Evolutionary conservation across 2,797 vertebrate species (phyloP), one percentile per base, ranked within the genome.

Genomic region (Myotis planiceps): DNA sequence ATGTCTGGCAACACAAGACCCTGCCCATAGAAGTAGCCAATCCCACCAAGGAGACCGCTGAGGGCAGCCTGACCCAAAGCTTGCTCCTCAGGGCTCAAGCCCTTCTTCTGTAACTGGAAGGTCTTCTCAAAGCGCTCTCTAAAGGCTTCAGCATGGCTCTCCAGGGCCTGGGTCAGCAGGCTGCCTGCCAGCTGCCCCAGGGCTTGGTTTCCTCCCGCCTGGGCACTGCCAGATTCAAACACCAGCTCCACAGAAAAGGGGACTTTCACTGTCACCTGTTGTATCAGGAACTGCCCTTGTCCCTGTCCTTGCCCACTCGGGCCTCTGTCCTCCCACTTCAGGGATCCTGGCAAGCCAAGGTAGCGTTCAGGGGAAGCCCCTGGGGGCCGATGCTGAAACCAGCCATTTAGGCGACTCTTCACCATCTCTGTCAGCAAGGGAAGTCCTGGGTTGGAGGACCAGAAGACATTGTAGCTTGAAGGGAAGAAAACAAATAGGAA

Each of bases 21-120:
- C 95, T 98, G 99, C n/a, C 99, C 99, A 0, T 99, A 98, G 97
- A 99, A 99, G 97, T 99, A 99, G 63, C 99, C 99, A 97, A 99
- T 97, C 1, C 99, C 99, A 0, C 99, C 99, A 93, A 99, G 98
- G 98, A 99, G 99, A 97, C 99, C 99, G 84, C 99, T 99, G 89
- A 99, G 99, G 0, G 99, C 99, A 0, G 99, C 99, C 95, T 99
- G 99, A 92, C 98, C 99, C 32, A 99, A 99, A 94, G 98, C 98
- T 16, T 99, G 97, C 42, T 99, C 98, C 0, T 98, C 94, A 1
- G 88, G 94, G 0, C 98, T 97, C 90, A 98, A 99, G 21, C 98
- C 99, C 82, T 99, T 99, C 8, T 97, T 94, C 55, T 98, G 97
- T 58, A 99, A 98, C 14, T 97, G 97, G 23, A 99, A 99, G 0